A percentile compares a stretch with the other conserved stretches of the same genome.
phyloP scores from a whole-genome alignment of 2,113 vertebrate species.

The Colistium nudipinnis region DNA sequence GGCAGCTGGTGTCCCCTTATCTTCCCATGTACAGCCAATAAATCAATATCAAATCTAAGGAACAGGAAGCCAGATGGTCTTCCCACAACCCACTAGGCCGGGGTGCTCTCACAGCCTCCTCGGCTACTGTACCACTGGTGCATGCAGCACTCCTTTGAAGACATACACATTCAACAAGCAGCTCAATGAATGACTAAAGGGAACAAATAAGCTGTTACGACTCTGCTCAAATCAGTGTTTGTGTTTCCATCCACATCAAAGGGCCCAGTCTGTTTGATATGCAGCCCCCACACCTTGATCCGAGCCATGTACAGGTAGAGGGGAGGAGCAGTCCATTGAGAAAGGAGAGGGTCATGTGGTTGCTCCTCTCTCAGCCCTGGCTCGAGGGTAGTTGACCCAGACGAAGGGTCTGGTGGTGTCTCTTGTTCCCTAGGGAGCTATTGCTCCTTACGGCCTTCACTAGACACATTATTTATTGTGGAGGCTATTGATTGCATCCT shows the following conservation, averaged over 20 bases:
- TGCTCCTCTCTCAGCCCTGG: constrained; percentile 68
- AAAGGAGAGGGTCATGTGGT: constrained; percentile 66
- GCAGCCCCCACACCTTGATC: constrained; percentile 82
- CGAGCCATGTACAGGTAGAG: constrained; percentile 80
- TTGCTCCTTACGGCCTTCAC: constrained; percentile 52
- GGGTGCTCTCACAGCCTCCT: constrained; percentile 71
- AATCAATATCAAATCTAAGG: constrained; percentile 84
- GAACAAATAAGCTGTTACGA: constrained; percentile 87
- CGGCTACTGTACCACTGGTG: constrained; percentile 79
- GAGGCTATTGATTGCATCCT: constrained; percentile 55
- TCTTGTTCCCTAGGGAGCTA: constrained; percentile 73
- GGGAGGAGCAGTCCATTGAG: constrained; percentile 79
- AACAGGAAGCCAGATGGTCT: constrained; percentile 85
- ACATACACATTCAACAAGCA: constrained; percentile 81
- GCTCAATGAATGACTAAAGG: constrained; percentile 86
- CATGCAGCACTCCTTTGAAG: constrained; percentile 81
- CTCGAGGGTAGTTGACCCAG: constrained; percentile 78
- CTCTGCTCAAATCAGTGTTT: constrained; percentile 83
- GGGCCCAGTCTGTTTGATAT: constrained; percentile 83
- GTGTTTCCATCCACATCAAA: constrained; percentile 86
- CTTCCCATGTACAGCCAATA: constrained; percentile 82
- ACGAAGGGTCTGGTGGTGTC: constrained; percentile 76
- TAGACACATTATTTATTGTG: constrained; percentile 62
- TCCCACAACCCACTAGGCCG: constrained; percentile 59
- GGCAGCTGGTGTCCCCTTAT: constrained; percentile 81